Percentiles rank a stretch among this genome's conserved stretches.
Evolutionary conservation across 2,113 vertebrate genomes (phyloP).

Genomic region (Tamias sibiricus): DNA sequence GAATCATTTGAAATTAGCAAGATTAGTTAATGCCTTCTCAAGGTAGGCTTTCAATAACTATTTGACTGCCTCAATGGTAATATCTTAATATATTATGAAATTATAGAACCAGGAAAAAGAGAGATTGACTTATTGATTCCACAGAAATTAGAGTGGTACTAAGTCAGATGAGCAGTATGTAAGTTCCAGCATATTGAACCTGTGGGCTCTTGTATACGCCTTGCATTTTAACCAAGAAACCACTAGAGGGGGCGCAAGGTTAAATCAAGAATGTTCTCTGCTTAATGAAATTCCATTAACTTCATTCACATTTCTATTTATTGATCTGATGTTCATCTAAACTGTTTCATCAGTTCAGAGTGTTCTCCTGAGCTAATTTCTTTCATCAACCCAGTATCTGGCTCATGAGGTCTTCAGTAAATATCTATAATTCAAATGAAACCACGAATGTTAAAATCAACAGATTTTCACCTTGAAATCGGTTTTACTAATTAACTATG

Average conservation of each 20-base stretch:
- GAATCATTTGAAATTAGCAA: slow-evolving; percentile 53
- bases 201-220: slow-evolving; percentile 56
- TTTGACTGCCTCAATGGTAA: slow-evolving; percentile 28
- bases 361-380: slow-evolving; percentile 61
- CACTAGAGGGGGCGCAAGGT: slow-evolving; percentile 71
- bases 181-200: not conserved
- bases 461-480: slow-evolving; percentile 60
- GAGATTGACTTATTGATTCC: not conserved
- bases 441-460: slow-evolving; percentile 58
- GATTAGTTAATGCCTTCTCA: slow-evolving; percentile 21
- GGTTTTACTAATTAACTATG: slow-evolving; percentile 41
- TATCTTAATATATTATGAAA: slow-evolving; percentile 49
- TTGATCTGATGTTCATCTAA: slow-evolving; percentile 62
- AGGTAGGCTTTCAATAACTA: not conserved
- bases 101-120: not conserved
- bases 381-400: slow-evolving; percentile 22
- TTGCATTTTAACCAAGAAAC: slow-evolving; percentile 28
- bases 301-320: slow-evolving; percentile 68
- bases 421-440: slow-evolving; percentile 63
- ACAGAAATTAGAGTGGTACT: not conserved
- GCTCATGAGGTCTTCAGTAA: slow-evolving; percentile 39
- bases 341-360: slow-evolving; percentile 62
- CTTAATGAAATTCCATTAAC: slow-evolving; percentile 39
- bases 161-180: not conserved
- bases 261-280: slow-evolving; percentile 60